Evolutionary conservation across 2,888 invertebrate species (phyloP).

Genomic region (Brenthis ino): DNA sequence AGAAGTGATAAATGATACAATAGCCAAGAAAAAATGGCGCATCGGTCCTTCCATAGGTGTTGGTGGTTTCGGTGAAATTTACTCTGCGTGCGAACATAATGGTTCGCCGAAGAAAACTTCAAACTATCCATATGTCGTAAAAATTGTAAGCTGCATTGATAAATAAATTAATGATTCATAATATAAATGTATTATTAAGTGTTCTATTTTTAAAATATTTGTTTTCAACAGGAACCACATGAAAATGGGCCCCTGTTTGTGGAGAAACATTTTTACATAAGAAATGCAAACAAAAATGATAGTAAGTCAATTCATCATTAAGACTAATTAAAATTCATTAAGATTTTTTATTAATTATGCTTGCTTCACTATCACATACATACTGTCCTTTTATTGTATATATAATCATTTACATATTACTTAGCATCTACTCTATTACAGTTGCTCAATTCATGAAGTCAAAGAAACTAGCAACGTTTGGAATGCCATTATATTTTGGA

Average conservation of each 20-base stretch:
- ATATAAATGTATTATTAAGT: not conserved
- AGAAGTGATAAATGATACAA: conserved; percentile 87
- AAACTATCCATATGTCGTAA: conserved; percentile 86
- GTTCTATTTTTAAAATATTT: conserved; percentile 11
- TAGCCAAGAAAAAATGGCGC: conserved; percentile 90
- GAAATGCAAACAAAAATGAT: conserved; percentile 87
- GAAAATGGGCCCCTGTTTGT: conserved; percentile 97
- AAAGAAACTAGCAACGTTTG: conserved; percentile 87
- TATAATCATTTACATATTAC: conserved; percentile 9
- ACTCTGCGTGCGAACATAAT: conserved; percentile 87
- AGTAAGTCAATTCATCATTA: conserved; percentile 74
- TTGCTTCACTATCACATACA: not conserved
- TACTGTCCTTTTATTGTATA: not conserved
- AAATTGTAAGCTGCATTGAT: conserved; percentile 75
- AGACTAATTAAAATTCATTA: too few species aligned
- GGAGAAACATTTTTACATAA: conserved; percentile 94
- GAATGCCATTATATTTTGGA: conserved; percentile 92
- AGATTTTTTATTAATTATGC: too few species aligned
- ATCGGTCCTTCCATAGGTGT: conserved; percentile 93
- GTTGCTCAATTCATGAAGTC: conserved; percentile 87
- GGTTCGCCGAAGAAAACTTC: conserved; percentile 76
- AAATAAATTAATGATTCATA: conserved; percentile 40
- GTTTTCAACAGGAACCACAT: conserved; percentile 88
- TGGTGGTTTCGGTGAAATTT: conserved; percentile 97
- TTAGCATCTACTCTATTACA: conserved; percentile 55